Evolutionary conservation across 2,888 invertebrate species (phyloP), one percentile per base, ranked within the genome.

Genomic region (Eupeodes latifasciatus): DNA sequence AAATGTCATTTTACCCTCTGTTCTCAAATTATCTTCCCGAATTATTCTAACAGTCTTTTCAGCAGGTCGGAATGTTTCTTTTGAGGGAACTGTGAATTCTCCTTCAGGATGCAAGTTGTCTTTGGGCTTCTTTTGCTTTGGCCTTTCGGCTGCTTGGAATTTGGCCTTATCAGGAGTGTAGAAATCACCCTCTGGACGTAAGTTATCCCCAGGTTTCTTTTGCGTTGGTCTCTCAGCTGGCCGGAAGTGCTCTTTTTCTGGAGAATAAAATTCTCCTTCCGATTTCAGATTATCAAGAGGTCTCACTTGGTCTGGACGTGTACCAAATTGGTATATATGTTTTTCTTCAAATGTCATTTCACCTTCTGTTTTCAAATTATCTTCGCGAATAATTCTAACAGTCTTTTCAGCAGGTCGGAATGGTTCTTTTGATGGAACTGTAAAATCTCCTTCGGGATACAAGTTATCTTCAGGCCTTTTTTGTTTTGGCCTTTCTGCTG

Each of bases 131-230:
- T 90, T 93, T 92, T 86, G 94, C 92, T 89, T 92, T 0, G 92
- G 93, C 57, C 93, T 90, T 83, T 95, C 95, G 51, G 94, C 95
- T 0, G 95, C 95, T 9, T 91, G 92, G 94, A 61, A 93, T 90
- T 0, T 94, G 93, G 1, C 27, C 81, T 93, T 94, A 72, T 93
- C 93, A 0, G 95, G 95, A 93, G 83, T 71, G 10, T 92, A 89
- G 53, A 94, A 94, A 9, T 95, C 94, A 5, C 96, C 96, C 91
- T 96, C 95, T 0, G 95, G 94, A 89, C 92, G 92, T 0, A 96
- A 91, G 90, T 95, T 95, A 90, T 95, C 95, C 55, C 93, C 91
- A 1, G 94, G 94, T 69, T 91, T 91, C 6, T 91, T 92, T 16
- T 91, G 93, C 49, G 90, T 91, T 1, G 91, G 92, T 34, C 91